Percentiles rank a stretch among this genome's conserved stretches.
These are phyloP conservation scores for Chloromyia formosa DNA, from an alignment of 2,888 invertebrate species.

Conservation along the genomic window DNA sequence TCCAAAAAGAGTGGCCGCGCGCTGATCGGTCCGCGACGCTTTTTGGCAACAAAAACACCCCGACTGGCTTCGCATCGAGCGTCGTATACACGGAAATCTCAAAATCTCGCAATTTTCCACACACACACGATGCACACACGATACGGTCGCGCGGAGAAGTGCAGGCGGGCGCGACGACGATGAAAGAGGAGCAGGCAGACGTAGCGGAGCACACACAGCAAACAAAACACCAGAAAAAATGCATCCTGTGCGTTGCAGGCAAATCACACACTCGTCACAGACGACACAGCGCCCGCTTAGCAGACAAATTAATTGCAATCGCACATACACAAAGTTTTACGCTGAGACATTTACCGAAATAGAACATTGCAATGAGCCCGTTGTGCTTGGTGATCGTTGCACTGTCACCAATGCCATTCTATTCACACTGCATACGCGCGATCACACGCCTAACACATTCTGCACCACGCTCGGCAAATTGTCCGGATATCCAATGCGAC, in stretches of 20 bases:
- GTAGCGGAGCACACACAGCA: constrained; percentile 10
- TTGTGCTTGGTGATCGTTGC: constrained; percentile 76
- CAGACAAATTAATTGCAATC: constrained; percentile 18
- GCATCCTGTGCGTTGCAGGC: constrained; percentile 29
- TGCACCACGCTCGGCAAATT: constrained; percentile 7
- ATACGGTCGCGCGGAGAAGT: no score
- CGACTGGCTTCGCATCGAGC: not conserved
- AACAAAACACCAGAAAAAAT: constrained; percentile 32
- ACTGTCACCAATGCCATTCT: constrained; percentile 77
- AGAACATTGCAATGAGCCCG: constrained; percentile 68
- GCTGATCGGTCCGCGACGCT: not conserved
- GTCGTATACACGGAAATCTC: constrained; percentile 9
- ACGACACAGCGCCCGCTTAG: constrained; percentile 2
- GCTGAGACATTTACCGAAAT: constrained; percentile 59
- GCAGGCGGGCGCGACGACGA: no score
- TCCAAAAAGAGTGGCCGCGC: no score
- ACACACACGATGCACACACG: not conserved
- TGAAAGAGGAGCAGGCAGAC: no score
- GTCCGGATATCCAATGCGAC: constrained; percentile 27
- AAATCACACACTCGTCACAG: not conserved
- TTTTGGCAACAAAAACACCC: constrained; percentile 33
- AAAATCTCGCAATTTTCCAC: constrained; percentile 25
- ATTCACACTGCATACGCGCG: constrained; percentile 8
- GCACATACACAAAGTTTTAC: constrained; percentile 47
- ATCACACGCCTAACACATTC: constrained; percentile 33